Percentiles rank a stretch among this genome's conserved stretches.
These are phyloP conservation scores for Brachylomia viminalis DNA, from an alignment of 2,888 invertebrate genomes.

Conservation along the genomic window DNA sequence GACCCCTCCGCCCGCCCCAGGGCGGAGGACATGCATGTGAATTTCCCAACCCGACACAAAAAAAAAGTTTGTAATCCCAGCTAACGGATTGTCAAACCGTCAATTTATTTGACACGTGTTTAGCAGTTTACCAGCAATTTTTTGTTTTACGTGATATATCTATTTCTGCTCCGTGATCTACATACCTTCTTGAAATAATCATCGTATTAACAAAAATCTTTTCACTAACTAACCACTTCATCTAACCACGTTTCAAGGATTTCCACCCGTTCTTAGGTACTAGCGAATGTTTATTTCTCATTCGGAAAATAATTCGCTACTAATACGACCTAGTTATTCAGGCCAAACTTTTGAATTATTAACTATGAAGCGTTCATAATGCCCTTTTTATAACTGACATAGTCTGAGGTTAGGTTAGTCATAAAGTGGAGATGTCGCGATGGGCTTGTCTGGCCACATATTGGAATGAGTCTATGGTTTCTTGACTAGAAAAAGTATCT, in stretches of 20 bases:
- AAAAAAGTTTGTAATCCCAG: too few relatives aligned
- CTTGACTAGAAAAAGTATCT: not conserved
- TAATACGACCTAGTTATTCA: constrained; percentile 43
- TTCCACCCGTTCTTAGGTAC: not conserved
- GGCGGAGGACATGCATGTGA: too few relatives aligned
- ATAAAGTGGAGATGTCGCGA: constrained; percentile 62
- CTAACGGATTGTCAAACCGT: not conserved
- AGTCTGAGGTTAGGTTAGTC: constrained; percentile 57
- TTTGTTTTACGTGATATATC: not conserved
- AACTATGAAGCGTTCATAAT: constrained; percentile 43
- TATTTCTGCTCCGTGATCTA: too few relatives aligned
- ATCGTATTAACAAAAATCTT: not conserved
- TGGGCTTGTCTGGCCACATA: constrained; percentile 12
- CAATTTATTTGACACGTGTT: too few relatives aligned
- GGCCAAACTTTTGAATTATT: constrained; percentile 55
- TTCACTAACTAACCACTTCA: not conserved
- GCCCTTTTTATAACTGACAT: constrained; percentile 55
- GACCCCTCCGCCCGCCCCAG: too few relatives aligned
- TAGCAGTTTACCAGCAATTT: not conserved
- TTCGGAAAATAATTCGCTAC: constrained; percentile 43
- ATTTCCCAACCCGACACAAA: too few relatives aligned
- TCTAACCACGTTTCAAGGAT: not conserved
- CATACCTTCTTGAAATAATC: too few relatives aligned
- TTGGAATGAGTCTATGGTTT: not conserved
- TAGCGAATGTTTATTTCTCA: constrained; percentile 30